A percentile compares a stretch with the other conserved stretches of the same genome.
Conservation (phyloP, 2,113 vertebrate genomes). For the Ptilonorhynchus violaceus region DNA sequence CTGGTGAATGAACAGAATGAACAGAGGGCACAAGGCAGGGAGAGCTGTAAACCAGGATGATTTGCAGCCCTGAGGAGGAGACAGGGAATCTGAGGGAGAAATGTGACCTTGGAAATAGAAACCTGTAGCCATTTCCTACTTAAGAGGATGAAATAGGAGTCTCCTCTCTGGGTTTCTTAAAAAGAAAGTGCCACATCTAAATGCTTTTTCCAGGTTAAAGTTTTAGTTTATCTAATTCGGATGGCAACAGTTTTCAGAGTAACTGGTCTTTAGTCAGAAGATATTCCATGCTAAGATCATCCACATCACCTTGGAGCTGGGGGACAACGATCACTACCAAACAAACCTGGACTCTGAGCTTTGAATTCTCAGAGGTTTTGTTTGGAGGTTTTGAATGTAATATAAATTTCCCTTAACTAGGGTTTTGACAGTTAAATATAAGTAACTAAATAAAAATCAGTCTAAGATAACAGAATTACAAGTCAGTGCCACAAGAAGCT, state of each 20-base stretch:
- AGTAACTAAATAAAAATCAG: neutral
- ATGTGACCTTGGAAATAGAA: neutral
- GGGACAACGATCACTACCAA: neutral
- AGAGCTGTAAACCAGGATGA: neutral
- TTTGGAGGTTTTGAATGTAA: neutral
- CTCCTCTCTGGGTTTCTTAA: neutral
- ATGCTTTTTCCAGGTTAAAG: neutral
- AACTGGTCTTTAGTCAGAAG: neutral
- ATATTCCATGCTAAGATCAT: neutral
- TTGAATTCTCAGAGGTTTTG: neutral
- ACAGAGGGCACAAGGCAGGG: neutral
- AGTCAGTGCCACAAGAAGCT: neutral
- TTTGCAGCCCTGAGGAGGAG: neutral
- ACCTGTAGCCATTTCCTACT: neutral
- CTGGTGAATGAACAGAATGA: neutral
- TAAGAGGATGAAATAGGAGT: neutral
- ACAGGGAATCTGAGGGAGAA: neutral
- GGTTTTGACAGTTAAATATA: neutral
- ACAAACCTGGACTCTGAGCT: neutral
- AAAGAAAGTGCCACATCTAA: neutral
- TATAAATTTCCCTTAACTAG: neutral
- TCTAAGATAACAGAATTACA: neutral
- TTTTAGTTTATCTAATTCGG: neutral
- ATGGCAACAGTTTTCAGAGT: neutral
- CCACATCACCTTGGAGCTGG: neutral